Conservation (phyloP, 2,113 vertebrate genomes). For the Parotia lawesii region DNA sequence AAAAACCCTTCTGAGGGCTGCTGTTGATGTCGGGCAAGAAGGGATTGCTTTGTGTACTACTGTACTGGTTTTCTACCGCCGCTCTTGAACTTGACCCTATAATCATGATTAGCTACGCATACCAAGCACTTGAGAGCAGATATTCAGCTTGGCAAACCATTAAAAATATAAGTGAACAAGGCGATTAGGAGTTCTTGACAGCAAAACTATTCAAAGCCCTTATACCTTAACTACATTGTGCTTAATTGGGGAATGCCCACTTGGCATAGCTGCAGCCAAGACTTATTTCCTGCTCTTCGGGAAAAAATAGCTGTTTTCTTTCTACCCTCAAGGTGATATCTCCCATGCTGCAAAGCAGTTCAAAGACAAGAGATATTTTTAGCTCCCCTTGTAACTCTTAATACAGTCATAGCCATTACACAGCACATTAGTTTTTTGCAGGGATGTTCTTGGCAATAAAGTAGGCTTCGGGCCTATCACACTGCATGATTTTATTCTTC, state of each 20-base stretch:
- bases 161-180: slow-evolving; percentile 20
- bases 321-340: slow-evolving; percentile 60
- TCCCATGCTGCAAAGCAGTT: slow-evolving; percentile 1
- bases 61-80: background rate
- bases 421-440: slow-evolving; percentile 61
- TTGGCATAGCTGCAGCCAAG: background rate
- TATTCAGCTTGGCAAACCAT: background rate
- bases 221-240: background rate
- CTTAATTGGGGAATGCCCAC: background rate
- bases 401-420: slow-evolving; percentile 39
- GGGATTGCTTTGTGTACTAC: background rate
- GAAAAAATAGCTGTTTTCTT: slow-evolving; percentile 35
- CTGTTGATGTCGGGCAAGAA: background rate
- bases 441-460: slow-evolving; percentile 34
- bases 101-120: background rate
- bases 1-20: background rate
- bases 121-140: background rate
- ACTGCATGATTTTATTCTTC: slow-evolving; percentile 45
- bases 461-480: slow-evolving; percentile 14
- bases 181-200: background rate
- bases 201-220: background rate
- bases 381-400: slow-evolving; percentile 39
- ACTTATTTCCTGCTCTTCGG: background rate
- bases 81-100: background rate
- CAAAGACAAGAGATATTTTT: slow-evolving; percentile 45